Conservation (phyloP, 2,797 vertebrate genomes). For the Malacoraja senta region DNA sequence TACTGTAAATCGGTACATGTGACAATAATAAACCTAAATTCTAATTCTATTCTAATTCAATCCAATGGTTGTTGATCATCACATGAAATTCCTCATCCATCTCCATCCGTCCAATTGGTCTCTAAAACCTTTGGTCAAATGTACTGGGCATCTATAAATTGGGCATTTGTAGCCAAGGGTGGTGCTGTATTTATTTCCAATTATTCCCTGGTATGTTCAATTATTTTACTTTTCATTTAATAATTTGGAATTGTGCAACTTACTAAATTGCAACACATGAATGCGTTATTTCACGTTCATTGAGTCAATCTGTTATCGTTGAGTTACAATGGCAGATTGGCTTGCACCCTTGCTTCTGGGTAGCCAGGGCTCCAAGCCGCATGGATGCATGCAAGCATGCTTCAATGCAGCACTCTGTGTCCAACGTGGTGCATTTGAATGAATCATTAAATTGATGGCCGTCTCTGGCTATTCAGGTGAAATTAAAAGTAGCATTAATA, state of each 20-base stretch:
- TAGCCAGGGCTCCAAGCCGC: too few species aligned
- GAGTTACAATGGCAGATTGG: neutral
- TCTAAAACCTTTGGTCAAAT: too few species aligned
- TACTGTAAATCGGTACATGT: too few species aligned
- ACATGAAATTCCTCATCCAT: too few species aligned
- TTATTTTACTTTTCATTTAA: neutral
- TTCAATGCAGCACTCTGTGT: neutral
- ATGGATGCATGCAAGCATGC: neutral
- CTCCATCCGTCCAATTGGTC: too few species aligned
- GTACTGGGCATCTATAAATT: too few species aligned
- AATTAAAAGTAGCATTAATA: neutral
- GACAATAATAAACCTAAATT: too few species aligned
- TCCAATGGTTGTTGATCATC: too few species aligned
- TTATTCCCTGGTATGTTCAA: too few species aligned
- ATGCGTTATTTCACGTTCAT: neutral
- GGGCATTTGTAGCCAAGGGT: too few species aligned
- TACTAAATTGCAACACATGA: neutral
- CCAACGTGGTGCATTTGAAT: neutral
- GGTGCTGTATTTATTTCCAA: too few species aligned
- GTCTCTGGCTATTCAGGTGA: neutral
- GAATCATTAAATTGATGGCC: neutral
- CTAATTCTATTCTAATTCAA: too few species aligned
- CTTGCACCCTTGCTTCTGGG: neutral
- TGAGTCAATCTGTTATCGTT: neutral
- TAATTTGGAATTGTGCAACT: neutral